phyloP scores from a whole-genome alignment of 2,888 invertebrate genomes.

The Tricholauxania praeusta region DNA sequence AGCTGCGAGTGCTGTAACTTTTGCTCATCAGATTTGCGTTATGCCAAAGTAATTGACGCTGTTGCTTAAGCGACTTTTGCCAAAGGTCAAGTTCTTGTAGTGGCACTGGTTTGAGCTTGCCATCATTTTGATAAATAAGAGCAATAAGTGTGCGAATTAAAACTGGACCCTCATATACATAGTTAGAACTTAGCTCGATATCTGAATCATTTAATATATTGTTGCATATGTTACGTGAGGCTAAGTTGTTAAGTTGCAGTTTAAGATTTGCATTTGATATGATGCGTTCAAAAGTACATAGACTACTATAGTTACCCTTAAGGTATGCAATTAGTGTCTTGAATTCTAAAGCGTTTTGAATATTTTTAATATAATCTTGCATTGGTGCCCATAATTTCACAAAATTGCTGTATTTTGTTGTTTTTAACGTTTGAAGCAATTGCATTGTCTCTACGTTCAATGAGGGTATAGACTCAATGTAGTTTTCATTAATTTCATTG shows the following conservation, averaged over 20 bases:
- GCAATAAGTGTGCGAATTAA: constrained; percentile 54
- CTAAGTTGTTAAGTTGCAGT: constrained; percentile 56
- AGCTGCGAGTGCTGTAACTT: constrained; percentile 44
- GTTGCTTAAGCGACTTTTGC: constrained; percentile 57
- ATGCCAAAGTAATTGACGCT: constrained; percentile 71
- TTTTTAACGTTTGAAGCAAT: constrained; percentile 50
- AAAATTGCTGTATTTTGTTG: constrained; percentile 48
- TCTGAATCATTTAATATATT: constrained; percentile 38
- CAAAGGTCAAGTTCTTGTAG: constrained; percentile 60
- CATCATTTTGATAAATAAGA: constrained; percentile 57
- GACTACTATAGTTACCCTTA: constrained; percentile 54
- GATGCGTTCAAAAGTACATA: constrained; percentile 56
- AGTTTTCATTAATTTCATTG: constrained; percentile 51
- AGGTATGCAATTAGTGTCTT: constrained; percentile 49
- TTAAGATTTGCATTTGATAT: constrained; percentile 46
- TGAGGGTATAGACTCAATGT: constrained; percentile 54
- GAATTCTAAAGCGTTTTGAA: constrained; percentile 45
- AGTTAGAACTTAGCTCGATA: constrained; percentile 52
- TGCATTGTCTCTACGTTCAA: constrained; percentile 53
- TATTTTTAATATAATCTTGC: constrained; percentile 30
- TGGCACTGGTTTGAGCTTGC: constrained; percentile 58
- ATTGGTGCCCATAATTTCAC: constrained; percentile 47
- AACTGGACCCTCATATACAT: constrained; percentile 57
- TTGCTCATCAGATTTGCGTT: constrained; percentile 60
- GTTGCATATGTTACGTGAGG: constrained; percentile 51